A percentile compares a stretch with the other conserved stretches of the same genome.
Evolutionary conservation across 2,888 invertebrate species (phyloP).

Genomic region (Antitype chi): DNA sequence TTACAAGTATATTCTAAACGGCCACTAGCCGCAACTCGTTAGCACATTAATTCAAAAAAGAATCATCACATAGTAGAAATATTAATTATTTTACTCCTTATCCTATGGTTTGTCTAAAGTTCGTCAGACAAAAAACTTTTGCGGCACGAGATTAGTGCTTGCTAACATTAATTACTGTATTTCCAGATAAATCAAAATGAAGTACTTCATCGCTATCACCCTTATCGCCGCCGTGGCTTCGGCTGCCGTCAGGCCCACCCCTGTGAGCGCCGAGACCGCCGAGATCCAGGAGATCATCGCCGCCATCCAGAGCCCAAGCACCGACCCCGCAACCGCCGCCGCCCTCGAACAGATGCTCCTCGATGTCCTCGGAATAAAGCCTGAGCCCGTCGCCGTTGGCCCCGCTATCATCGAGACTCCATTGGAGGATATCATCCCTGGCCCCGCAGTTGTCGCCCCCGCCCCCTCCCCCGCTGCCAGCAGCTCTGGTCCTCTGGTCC

Average conservation of each 20-base stretch:
- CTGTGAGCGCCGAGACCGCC: constrained; percentile 52
- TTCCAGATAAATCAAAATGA: constrained; percentile 16
- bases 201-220: constrained; percentile 58
- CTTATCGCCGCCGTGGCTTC: constrained; percentile 51
- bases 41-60: too few relatives aligned
- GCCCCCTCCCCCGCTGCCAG: constrained; percentile 31
- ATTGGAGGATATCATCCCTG: constrained; percentile 51
- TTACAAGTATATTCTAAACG: neutral
- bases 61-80: neutral
- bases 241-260: constrained; percentile 34
- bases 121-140: neutral
- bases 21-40: too few relatives aligned
- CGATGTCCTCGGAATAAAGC: constrained; percentile 52
- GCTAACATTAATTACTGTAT: neutral
- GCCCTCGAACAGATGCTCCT: constrained; percentile 63
- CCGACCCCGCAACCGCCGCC: constrained; percentile 77
- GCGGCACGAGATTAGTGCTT: neutral
- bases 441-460: neutral
- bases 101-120: neutral
- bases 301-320: constrained; percentile 80
- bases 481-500: constrained; percentile 65
- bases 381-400: constrained; percentile 55
- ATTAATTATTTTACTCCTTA: neutral
- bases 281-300: constrained; percentile 76
- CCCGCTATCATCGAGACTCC: constrained; percentile 49